Evolutionary conservation across 2,888 invertebrate genomes (phyloP), one percentile per base, ranked within the genome.

Genomic region (Embidobia sp.): DNA sequence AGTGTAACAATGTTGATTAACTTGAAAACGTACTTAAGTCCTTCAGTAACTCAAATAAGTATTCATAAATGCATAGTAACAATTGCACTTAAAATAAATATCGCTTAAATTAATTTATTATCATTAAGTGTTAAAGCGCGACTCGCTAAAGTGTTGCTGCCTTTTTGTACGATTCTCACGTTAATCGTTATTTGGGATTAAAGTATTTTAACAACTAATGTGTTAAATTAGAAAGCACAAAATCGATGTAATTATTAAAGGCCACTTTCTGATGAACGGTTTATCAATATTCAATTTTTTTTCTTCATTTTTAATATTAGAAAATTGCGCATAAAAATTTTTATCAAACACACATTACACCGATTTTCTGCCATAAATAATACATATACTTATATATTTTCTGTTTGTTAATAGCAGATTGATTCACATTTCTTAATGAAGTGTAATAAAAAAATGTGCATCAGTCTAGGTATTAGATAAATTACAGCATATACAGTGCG

Each of bases 401-500:
- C 22, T 72, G 4, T 42, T 40, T 59, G 44, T 59, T 37, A 59
- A 59, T 66, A 22, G 61, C 13, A 44, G 44, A 63, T 33, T 61
- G 55, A 63, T 69, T 37, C 63, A 57, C 55, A 70, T 59, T 79
- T 63, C 8, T 37, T 63, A 6, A 18, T 19, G 40, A 57, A 46
- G 3, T 37, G n/a, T 22, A n/a, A n/a, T n/a, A 16, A 29, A 49
- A 51, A 67, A 67, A 61, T 67, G 59, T 59, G 33, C 6, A 70
- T 29, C 51, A 67, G 18, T 59, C 51, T 55, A 40, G 15, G 29
- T 64, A 72, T 79, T 79, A 63, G 72, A 81, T 80, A 77, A 81
- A 81, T 81, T 80, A 81, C 78, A 80, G 79, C 79, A 80, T 81
- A 81, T 81, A 80, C 77, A 81, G 26, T 70, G 67, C 61, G 57